These are phyloP conservation scores for Petrophora chlorosata DNA, from an alignment of 2,888 invertebrate species.

Conservation along the genomic window DNA sequence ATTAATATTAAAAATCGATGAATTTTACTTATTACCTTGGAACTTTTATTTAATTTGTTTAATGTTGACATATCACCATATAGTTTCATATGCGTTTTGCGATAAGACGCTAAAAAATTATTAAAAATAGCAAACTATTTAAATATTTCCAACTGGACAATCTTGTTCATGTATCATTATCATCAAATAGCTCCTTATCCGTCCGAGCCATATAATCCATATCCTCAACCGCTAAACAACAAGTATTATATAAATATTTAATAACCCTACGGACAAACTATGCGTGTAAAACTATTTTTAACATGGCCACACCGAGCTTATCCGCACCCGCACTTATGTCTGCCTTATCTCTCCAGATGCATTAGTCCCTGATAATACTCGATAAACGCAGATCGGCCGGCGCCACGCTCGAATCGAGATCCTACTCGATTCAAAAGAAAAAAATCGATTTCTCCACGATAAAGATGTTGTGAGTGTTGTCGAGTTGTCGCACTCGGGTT, in stretches of 20 bases:
- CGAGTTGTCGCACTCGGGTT: slow-evolving; percentile 56
- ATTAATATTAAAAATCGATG: no score
- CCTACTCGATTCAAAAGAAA: slow-evolving; percentile 76
- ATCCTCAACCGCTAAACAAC: slow-evolving; percentile 1
- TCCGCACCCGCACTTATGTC: slow-evolving; percentile 81
- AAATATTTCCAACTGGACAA: background rate
- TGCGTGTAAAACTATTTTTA: slow-evolving; percentile 81
- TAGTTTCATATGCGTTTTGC: no score
- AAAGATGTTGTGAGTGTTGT: slow-evolving; percentile 78
- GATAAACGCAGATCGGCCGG: slow-evolving; percentile 80
- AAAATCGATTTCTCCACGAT: slow-evolving; percentile 73
- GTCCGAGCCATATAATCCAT: background rate
- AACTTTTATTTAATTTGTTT: no score
- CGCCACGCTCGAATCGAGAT: slow-evolving; percentile 79
- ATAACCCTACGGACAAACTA: slow-evolving; percentile 67
- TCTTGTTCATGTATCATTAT: background rate
- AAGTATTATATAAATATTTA: slow-evolving; percentile 34
- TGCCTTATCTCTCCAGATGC: slow-evolving; percentile 76
- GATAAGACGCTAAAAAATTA: no score
- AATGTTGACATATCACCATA: no score
- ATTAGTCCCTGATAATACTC: slow-evolving; percentile 81
- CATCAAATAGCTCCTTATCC: slow-evolving; percentile 2
- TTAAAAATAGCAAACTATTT: background rate
- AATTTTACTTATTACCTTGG: no score
- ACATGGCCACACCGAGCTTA: slow-evolving; percentile 81